A percentile compares a stretch with the other conserved stretches of the same genome.
These are phyloP conservation scores for Scelioninae gen. 1 DNA, from an alignment of 2,888 invertebrate species.

Conservation along the genomic window DNA sequence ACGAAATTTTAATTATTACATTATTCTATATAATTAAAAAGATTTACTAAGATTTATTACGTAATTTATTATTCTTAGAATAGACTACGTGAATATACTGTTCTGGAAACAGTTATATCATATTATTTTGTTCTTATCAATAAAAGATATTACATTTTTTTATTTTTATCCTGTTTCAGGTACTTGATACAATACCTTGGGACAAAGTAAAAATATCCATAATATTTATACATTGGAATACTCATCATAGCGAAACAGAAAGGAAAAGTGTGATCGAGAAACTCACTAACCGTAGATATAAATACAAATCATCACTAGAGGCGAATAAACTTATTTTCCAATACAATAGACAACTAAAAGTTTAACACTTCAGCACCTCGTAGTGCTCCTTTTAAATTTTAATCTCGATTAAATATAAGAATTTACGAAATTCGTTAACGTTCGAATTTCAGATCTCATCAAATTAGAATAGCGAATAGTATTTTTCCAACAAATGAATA, in stretches of 20 bases:
- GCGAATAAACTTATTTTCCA: conserved; percentile 81
- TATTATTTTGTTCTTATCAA: conserved; percentile 54
- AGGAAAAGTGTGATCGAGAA: conserved; percentile 80
- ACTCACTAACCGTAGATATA: conserved; percentile 78
- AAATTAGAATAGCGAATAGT: conserved; percentile 35
- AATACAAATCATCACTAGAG: conserved; percentile 75
- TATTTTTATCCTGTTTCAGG: conserved; percentile 73
- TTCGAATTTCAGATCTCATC: conserved; percentile 61
- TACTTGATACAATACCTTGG: conserved; percentile 83
- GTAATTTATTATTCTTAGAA: conserved; percentile 51
- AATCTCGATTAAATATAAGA: conserved; percentile 13
- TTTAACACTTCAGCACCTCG: conserved; percentile 64
- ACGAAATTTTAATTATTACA: neutral
- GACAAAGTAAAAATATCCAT: conserved; percentile 81
- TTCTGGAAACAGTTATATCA: conserved; percentile 58
- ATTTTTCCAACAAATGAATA: conserved; percentile 45
- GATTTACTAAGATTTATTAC: conserved; percentile 26
- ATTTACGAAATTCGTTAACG: conserved; percentile 49
- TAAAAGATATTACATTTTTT: conserved; percentile 46
- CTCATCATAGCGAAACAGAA: conserved; percentile 79
- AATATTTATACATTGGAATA: conserved; percentile 81
- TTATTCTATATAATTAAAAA: neutral
- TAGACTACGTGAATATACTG: conserved; percentile 12
- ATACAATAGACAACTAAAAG: conserved; percentile 79
- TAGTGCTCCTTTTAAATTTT: conserved; percentile 11